Base-by-base conservation (phyloP, 2,113 vertebrate species). In the Puffinus mauretanicus region DNA sequence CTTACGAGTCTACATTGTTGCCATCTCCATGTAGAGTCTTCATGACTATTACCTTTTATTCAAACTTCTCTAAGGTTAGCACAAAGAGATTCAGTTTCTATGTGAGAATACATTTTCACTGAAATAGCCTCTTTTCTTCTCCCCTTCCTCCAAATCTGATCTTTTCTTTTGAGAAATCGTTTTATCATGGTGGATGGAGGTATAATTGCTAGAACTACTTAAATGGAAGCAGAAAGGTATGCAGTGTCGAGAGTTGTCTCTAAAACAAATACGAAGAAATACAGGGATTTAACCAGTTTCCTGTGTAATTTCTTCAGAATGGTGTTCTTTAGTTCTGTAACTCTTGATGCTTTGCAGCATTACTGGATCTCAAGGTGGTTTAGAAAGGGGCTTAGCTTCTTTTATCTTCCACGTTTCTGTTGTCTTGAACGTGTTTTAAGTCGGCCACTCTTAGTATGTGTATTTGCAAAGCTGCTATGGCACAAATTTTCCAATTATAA, bases 401-500 rank as follows among this genome's bases (percentile, higher is more conserved):
- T 71, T 57, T 61, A 16, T 66, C 47, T 83, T 84, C 67, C 49
- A 44, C 5, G 34, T 73, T 49, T 69, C 36, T 89, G 17, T 89
- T 67, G 69, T 73, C 32, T 72, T 73, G 51, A 77, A 62, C 1
- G 1, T 66, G 25, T 61, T 67, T 87, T 55, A 80, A 94, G 60
- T 72, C 54, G 38, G n/a, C 1, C 0, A 40, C 47, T 67, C 81
- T 65, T 73, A 29, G 9, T 47, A 30, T 4, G 6, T 84, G 69
- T 87, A 67, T 58, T 90, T 94, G 89, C 84, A 89, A 91, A 87
- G 95, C 94, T 97, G 91, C 96, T 97, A 79, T 79, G 55, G 77
- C 89, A 91, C 67, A 77, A 6, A 82, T 64, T 93, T 73, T 82
- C 65, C 65, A 36, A 11, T 65, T 55, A 46, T 93, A 93, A 86